Evolutionary conservation across 2,888 invertebrate species (phyloP), one percentile per base, ranked within the genome.

Genomic region (Tillus elongatus): DNA sequence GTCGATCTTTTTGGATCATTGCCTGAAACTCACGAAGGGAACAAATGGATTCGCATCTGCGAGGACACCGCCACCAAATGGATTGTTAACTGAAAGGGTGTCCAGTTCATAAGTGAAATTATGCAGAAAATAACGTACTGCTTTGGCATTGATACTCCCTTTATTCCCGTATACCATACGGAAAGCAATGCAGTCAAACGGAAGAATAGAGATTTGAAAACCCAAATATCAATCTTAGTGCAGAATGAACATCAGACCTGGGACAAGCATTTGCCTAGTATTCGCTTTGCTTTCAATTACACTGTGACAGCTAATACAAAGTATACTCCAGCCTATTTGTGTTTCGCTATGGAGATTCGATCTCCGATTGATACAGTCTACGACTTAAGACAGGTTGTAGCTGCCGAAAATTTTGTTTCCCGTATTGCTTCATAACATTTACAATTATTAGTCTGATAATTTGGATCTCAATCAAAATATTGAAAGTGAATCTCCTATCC

Each of bases 261-360:
- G 60, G 54, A n/a, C n/a, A n/a, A n/a, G n/a, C n/a, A 50, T 2
- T 34, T 64, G 2, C 46, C 57, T 1, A 36, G 43, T 2, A 56
- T 63, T 0, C 41, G 63, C 0, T 66, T 63, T 35, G 58, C 61
- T 0, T 58, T 64, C 52, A 66, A 65, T 29, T 53, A 58, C 0
- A 49, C 53, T 1, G 24, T 12, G 8, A 52, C 52, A 19, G 39
- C 46, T 16, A 38, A 43, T 2, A 61, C 60, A 2, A 51, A 54
- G 1, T 47, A 42, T 15, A 47, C 57, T 1, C 48, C 61, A 2
- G 60, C 62, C 0, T 61, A 47, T 24, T 30, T 61, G 2, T 61
- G 56, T 3, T 50, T 50, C 8, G 61, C 52, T 0, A 36, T 59
- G 31, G 58, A 62, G 37, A 28, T 61, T 1, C 39, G 59, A 13